These are phyloP conservation scores for Tragelaphus buxtoni DNA, from an alignment of 2,113 vertebrate genomes.

Conservation along the genomic window DNA sequence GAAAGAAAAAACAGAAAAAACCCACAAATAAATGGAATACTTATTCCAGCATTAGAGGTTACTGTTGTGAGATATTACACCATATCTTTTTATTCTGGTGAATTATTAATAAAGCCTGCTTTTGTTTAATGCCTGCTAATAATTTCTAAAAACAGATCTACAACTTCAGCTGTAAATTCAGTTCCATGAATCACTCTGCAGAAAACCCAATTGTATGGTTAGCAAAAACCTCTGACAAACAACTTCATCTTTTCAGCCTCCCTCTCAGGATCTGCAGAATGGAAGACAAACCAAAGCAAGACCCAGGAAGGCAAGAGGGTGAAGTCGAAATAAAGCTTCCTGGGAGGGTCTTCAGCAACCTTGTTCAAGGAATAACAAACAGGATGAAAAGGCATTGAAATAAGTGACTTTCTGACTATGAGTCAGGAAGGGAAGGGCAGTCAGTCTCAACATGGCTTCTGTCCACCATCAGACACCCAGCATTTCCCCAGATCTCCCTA, in stretches of 20 bases:
- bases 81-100: conserved; percentile 47
- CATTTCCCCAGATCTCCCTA: not conserved
- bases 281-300: not conserved
- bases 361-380: not conserved
- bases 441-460: too few relatives aligned
- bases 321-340: not conserved
- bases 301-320: not conserved
- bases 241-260: not conserved
- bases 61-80: conserved; percentile 5
- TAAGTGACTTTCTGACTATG: not conserved
- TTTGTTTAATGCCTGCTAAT: conserved; percentile 72
- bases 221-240: conserved; percentile 6
- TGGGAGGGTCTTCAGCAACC: not conserved
- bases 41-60: conserved; percentile 43
- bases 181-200: conserved; percentile 53
- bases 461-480: not conserved
- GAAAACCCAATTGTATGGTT: conserved; percentile 24
- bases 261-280: not conserved
- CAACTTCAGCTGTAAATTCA: conserved; percentile 64
- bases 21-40: not conserved
- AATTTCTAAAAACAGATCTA: conserved; percentile 75
- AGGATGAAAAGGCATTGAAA: not conserved
- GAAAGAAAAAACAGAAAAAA: not conserved
- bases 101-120: conserved; percentile 74
- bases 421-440: not conserved